Percentiles rank a stretch among this genome's conserved stretches.
Evolutionary conservation across 2,113 vertebrate genomes (phyloP).

Genomic region (Orientallactaga bullata): DNA sequence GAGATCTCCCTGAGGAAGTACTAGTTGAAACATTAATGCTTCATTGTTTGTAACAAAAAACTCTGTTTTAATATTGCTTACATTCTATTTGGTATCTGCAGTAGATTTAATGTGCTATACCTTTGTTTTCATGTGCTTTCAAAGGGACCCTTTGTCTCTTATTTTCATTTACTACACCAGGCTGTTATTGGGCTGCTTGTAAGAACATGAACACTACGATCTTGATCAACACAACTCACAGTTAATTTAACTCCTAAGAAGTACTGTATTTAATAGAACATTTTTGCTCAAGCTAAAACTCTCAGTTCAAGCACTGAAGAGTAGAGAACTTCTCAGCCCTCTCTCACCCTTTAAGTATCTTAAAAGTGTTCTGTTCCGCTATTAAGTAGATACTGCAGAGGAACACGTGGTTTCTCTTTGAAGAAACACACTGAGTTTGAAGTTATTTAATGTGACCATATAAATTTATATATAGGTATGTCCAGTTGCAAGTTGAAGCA

Average conservation of each 20-base stretch:
- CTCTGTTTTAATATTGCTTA: conserved; percentile 82
- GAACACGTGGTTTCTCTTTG: conserved; percentile 78
- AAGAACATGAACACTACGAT: conserved; percentile 63
- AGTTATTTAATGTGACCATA: conserved; percentile 76
- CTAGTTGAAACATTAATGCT: conserved; percentile 79
- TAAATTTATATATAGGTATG: conserved; percentile 81
- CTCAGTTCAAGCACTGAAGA: conserved; percentile 51
- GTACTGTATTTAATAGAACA: conserved; percentile 71
- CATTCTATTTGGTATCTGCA: conserved; percentile 75
- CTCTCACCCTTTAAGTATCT: background rate
- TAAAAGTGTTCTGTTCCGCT: conserved; percentile 64
- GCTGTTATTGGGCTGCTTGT: conserved; percentile 63
- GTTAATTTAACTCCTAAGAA: conserved; percentile 76
- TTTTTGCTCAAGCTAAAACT: conserved; percentile 74
- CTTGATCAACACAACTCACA: conserved; percentile 78
- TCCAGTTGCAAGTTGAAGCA: conserved; percentile 73
- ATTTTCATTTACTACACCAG: conserved; percentile 76
- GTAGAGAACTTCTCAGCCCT: conserved; percentile 12
- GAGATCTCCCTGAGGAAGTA: conserved; percentile 78
- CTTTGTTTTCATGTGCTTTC: conserved; percentile 77
- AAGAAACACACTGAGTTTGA: conserved; percentile 78
- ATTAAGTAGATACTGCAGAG: conserved; percentile 72
- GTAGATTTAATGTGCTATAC: conserved; percentile 79
- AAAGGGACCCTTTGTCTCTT: conserved; percentile 69
- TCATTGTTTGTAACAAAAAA: conserved; percentile 75